Base-by-base conservation (phyloP, 2,113 vertebrate genomes). In the Struthidea cinerea region DNA sequence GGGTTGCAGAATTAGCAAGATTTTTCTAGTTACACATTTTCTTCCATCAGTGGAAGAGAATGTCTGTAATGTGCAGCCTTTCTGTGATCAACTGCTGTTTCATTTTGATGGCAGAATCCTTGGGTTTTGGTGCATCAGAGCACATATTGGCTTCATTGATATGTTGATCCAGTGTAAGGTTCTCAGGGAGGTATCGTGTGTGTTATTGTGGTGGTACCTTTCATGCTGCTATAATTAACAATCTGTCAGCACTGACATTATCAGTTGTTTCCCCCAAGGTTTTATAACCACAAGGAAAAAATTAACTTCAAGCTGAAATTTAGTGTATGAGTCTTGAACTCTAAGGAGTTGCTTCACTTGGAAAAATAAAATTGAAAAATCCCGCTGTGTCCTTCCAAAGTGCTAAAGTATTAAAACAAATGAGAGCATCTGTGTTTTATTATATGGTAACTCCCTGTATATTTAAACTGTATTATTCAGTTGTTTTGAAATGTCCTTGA, bases 191-290 rank as follows among this genome's bases (percentile, higher is more conserved):
- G 32, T 35, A 69, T 74, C 78, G 13, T 22, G 28, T 84, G 32
- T 87, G 75, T 64, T 65, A 65, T 64, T 90, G 27, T 64, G 73
- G 55, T 69, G 67, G 53, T 91, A 91, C 84, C 81, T 93, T 93
- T 76, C 44, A 60, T 49, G 68, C 84, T 57, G 21, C 33, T 81
- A 10, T 96, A 93, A 93, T 93, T 82, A 95, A 92, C 77, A 91
- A 47, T 93, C 95, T 95, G 92, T 76, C 92, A 84, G 55, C 90
- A 55, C 81, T 91, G 77, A 74, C 57, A 20, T 84, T 88, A 74
- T 93, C 92, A 95, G 64, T 63, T 50, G 47, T 93, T 95, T 96
- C 75, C 92, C 81, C 82, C n/a, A 59, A 80, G 77, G 80, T 89
- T 85, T 89, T 84, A 60, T 53, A 88, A 67, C 73, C 3, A 5